These are phyloP conservation scores for Enhydra lutris DNA, from an alignment of 2,113 vertebrate genomes.

Conservation along the genomic window DNA sequence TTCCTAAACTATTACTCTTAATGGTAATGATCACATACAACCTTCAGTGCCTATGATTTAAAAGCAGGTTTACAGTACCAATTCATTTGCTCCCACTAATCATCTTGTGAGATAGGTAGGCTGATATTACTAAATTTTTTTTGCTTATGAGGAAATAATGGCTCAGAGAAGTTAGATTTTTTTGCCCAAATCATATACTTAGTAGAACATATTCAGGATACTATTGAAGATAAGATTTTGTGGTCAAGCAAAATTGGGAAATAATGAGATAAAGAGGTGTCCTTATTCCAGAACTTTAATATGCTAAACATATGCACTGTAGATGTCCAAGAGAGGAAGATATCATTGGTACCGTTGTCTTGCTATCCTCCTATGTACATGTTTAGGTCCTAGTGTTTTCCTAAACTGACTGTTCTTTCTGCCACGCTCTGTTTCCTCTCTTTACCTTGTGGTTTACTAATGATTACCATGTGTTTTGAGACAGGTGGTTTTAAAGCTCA, in stretches of 20 bases:
- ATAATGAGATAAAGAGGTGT: neutral
- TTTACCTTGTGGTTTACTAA: neutral
- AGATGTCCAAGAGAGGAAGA: neutral
- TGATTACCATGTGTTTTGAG: slow-evolving; percentile 1
- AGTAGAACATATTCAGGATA: neutral
- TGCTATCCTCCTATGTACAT: neutral
- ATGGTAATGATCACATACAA: neutral
- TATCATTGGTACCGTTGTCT: neutral
- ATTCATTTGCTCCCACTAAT: neutral
- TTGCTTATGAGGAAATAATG: neutral
- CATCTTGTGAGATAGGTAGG: neutral
- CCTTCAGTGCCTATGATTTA: neutral
- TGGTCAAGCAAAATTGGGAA: slow-evolving; percentile 3
- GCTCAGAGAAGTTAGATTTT: neutral
- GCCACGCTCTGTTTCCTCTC: neutral
- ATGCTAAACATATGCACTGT: neutral
- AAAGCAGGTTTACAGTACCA: neutral
- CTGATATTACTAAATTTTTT: neutral
- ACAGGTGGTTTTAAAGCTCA: slow-evolving; percentile 8
- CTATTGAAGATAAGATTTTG: neutral
- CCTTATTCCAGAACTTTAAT: neutral
- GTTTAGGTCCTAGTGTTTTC: neutral
- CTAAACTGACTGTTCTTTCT: neutral
- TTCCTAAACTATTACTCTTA: neutral
- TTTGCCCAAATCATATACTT: slow-evolving; percentile 29